Base-by-base conservation (phyloP, 2,113 vertebrate species). In the Cephalopterus ornatus region DNA sequence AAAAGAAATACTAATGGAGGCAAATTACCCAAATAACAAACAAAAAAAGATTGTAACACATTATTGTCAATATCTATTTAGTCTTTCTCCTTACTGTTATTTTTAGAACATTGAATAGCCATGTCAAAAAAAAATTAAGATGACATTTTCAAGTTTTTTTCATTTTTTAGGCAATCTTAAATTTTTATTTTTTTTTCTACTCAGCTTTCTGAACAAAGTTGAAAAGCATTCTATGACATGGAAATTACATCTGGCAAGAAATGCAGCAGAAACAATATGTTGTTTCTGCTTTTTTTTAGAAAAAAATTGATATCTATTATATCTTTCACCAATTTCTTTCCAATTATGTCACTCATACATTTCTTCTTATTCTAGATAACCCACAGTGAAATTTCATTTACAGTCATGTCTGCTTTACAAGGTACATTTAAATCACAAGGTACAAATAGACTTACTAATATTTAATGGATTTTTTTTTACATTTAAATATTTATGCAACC, bases 311-410 rank as follows among this genome's bases (percentile, higher is more conserved):
- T 47, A 14, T 66, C 11, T 63, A 5, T 35, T 46, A 17, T 28
- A 3, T 32, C 13, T 47, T 68, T 73, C 50, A 58, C 5, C 18
- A 2, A n/a, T 47, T 47, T 73, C 21, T 66, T 63, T 62, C 14
- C 5, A 33, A 5, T 47, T 39, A 9, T 0, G 3, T 5, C 28
- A 28, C 5, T 41, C 12, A 21, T 3, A 35, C 3, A 27, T 70
- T 81, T 76, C 4, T 47, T 47, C 30, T 79, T 15, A 24, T n/a
- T 65, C 23, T 65, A 47, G 9, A 33, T 9, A 72, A 44, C 3
- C 11, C 15, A 18, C 0, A 20, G 5, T 42, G 24, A 74, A 23
- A 16, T 78, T 85, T 88, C 68, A 32, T 33, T 88, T 62, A n/a
- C 2, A 32, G 3, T 47, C 49, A 37, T 12, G 5, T 5, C 33